Evolutionary conservation across 1,140 invertebrate genomes (phyloP).

Genomic region (Bilobella aurantiaca): DNA sequence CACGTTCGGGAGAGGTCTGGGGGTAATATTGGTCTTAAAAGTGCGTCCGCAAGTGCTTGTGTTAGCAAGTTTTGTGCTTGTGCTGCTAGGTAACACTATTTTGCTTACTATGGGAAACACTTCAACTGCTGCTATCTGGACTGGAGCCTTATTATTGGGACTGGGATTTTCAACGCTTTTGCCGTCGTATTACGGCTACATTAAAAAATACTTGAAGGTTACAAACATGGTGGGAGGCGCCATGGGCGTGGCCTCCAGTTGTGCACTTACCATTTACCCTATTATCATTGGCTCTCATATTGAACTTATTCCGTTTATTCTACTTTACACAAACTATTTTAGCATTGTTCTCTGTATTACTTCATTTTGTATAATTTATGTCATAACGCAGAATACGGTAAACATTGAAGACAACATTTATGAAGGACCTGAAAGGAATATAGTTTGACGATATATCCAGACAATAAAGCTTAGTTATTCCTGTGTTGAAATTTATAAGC

Average conservation of each 20-base stretch:
- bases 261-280: slow-evolving; percentile 1
- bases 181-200: slow-evolving; percentile 3
- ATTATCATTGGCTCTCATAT: no score
- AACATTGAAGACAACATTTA: no score
- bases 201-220: slow-evolving; percentile 9
- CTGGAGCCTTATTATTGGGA: not conserved
- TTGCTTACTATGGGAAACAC: not conserved
- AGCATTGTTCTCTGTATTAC: not conserved
- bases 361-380: slow-evolving; percentile 2
- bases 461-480: no score
- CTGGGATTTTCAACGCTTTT: slow-evolving; percentile 6
- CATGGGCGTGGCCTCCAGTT: not conserved
- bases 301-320: slow-evolving; percentile 7
- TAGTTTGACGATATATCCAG: no score
- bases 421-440: no score
- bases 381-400: no score
- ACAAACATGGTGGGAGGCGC: slow-evolving; percentile 3
- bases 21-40: slow-evolving; percentile 4
- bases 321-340: not conserved
- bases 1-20: slow-evolving; percentile 10
- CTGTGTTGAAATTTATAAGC: no score
- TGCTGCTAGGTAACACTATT: not conserved
- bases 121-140: not conserved
- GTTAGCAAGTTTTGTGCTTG: not conserved
- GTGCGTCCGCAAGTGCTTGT: not conserved